Conservation (phyloP, 2,888 invertebrate species). For the Cryptus armator region DNA sequence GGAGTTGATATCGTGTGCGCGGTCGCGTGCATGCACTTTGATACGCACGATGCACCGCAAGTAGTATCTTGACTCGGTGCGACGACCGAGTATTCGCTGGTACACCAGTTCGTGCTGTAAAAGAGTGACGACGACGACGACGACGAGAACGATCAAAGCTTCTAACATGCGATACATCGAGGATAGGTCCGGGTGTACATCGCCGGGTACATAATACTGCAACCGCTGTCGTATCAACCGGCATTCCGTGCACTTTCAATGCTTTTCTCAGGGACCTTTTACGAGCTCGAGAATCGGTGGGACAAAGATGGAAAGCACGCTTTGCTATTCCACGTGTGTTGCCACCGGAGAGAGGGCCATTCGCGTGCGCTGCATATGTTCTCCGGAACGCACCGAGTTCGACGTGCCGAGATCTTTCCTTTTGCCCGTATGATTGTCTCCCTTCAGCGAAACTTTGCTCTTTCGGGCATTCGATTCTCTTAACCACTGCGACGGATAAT, state of each 20-base stretch:
- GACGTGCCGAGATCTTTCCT: slow-evolving; percentile 60
- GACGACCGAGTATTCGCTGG: slow-evolving; percentile 48
- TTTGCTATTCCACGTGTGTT: slow-evolving; percentile 83
- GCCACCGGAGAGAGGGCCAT: slow-evolving; percentile 72
- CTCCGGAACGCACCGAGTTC: slow-evolving; percentile 54
- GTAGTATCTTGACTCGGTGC: slow-evolving; percentile 60
- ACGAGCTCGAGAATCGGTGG: slow-evolving; percentile 71
- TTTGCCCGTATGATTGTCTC: background rate
- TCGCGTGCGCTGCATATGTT: slow-evolving; percentile 82
- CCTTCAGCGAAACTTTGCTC: background rate
- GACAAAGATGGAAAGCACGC: slow-evolving; percentile 63
- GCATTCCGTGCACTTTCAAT: slow-evolving; percentile 82
- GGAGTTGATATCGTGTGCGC: slow-evolving; percentile 65
- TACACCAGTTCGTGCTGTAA: slow-evolving; percentile 23
- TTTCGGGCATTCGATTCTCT: background rate
- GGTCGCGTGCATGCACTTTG: slow-evolving; percentile 64
- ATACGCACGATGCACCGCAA: slow-evolving; percentile 79
- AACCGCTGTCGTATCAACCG: slow-evolving; percentile 61
- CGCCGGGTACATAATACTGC: slow-evolving; percentile 74
- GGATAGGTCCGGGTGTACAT: slow-evolving; percentile 60
- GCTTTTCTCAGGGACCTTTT: slow-evolving; percentile 81
- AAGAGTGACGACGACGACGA: slow-evolving; percentile 29
- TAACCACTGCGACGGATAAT: background rate
- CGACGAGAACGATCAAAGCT: slow-evolving; percentile 28
- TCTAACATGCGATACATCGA: slow-evolving; percentile 54